Percentiles rank a stretch among this genome's conserved stretches.
phyloP scores from a whole-genome alignment of 1,140 invertebrate genomes.

The Coenobita brevimanus region DNA sequence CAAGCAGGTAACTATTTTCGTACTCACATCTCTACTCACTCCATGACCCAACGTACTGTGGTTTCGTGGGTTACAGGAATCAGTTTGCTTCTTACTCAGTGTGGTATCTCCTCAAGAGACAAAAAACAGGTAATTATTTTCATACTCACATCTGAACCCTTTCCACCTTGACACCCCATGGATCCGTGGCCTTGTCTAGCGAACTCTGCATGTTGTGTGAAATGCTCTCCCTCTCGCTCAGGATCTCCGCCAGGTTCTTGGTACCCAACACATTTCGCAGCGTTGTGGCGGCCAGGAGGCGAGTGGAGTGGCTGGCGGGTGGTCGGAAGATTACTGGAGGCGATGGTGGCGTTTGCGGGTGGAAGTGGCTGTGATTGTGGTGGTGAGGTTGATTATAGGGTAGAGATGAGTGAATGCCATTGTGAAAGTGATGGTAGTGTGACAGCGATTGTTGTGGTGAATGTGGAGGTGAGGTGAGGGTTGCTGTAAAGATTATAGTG shows the following conservation, averaged over 20 bases:
- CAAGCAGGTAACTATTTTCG: no score
- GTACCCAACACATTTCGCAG: constrained; percentile 79
- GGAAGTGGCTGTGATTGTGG: background rate
- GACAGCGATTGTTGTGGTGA: no score
- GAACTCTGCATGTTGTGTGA: constrained; percentile 74
- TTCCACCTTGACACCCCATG: constrained; percentile 80
- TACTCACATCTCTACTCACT: no score
- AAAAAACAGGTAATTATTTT: background rate
- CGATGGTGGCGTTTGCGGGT: background rate
- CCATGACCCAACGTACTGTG: no score
- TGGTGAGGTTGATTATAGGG: no score
- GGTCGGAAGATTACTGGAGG: background rate
- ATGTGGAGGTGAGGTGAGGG: no score
- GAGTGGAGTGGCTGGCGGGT: constrained; percentile 73
- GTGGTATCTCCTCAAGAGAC: no score
- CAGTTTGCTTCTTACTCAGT: no score
- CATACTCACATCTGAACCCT: constrained; percentile 76
- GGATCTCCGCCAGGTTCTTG: constrained; percentile 78
- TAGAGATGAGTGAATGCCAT: no score
- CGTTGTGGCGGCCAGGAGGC: constrained; percentile 76
- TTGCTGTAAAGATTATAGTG: no score
- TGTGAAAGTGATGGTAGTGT: no score
- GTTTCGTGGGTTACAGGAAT: no score
- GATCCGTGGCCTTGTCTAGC: constrained; percentile 78
- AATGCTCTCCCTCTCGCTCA: constrained; percentile 78